phyloP scores from a whole-genome alignment of 2,888 invertebrate species.

The Papilio elwesi region DNA sequence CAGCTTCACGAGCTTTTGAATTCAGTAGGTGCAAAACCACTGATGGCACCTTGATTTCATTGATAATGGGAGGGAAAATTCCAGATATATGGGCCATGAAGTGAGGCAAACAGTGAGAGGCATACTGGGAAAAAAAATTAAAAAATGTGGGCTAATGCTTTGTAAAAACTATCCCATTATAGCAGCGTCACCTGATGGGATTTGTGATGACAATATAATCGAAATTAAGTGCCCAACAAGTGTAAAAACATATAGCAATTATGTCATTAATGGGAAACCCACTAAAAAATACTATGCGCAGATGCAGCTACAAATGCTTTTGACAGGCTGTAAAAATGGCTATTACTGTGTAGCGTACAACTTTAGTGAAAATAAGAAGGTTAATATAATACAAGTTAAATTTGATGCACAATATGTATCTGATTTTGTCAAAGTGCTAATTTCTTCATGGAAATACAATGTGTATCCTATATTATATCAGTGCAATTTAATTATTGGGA shows the following conservation, averaged over 20 bases:
- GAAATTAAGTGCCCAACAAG: slow-evolving; percentile 46
- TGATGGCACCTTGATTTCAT: slow-evolving; percentile 46
- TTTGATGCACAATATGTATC: slow-evolving; percentile 41
- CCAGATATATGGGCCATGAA: slow-evolving; percentile 42
- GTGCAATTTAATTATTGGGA: slow-evolving; percentile 25
- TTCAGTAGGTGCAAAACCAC: slow-evolving; percentile 50
- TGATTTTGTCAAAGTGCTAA: neutral
- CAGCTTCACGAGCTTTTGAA: slow-evolving; percentile 54
- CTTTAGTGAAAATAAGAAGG: slow-evolving; percentile 38
- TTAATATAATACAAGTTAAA: slow-evolving; percentile 45
- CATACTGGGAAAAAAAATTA: slow-evolving; percentile 42
- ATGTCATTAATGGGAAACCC: slow-evolving; percentile 43
- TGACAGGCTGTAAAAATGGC: slow-evolving; percentile 9
- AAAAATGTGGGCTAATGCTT: slow-evolving; percentile 39
- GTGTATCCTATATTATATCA: slow-evolving; percentile 43
- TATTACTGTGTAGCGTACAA: slow-evolving; percentile 7
- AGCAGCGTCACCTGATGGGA: slow-evolving; percentile 44
- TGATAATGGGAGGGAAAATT: slow-evolving; percentile 46
- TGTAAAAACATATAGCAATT: slow-evolving; percentile 34
- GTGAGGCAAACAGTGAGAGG: slow-evolving; percentile 33
- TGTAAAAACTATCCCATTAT: slow-evolving; percentile 43
- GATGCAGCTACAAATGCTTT: slow-evolving; percentile 9
- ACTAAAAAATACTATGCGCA: slow-evolving; percentile 1
- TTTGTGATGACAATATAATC: slow-evolving; percentile 42
- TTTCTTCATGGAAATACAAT: slow-evolving; percentile 40